Evolutionary conservation across 2,888 invertebrate genomes (phyloP), one percentile per base, ranked within the genome.

Genomic region (Leptopilina syphax): DNA sequence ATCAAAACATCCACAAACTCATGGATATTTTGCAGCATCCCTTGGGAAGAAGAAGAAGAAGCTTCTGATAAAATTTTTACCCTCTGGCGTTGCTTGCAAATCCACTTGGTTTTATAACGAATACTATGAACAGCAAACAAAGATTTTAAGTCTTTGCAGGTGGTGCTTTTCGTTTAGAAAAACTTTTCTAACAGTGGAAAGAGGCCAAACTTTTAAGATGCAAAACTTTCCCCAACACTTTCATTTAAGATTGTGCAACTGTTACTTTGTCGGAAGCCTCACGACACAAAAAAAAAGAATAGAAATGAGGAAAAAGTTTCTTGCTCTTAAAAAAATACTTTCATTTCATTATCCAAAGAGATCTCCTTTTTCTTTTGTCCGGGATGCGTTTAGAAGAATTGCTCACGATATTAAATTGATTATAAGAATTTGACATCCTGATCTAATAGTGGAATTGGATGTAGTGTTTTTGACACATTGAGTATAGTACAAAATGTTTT

Each of bases 1-100:
- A 85, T 86, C 84, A 86, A 34, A 88, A 88, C 88, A 89, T 89
- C 87, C 88, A 87, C 84, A 86, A 86, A 83, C 86, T 86, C 83
- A 84, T 85, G 84, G 78, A 79, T 81, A 78, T 76, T 76, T 65
- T 50, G 44, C 44, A 77, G 44, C 44, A 77, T 83, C 84, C 83
- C 85, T 41, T 44, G 85, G 84, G 85, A 50, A 50, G 47, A 47
- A 47, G 47, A 47, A 47, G 84, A 82, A 77, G 80, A 77, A 81
- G 79, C 76, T 78, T 57, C 34, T 81, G 83, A 81, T 84, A 80
- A 84, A 81, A 78, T 83, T 84, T 77, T 78, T 79, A 77, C 83
- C 82, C 83, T 80, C 77, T 80, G 73, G 80, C 79, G 79, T 57
- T 27, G 27, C 57, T 73, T 54, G 3, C 54, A 73, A 73, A 34